phyloP scores from a whole-genome alignment of 2,888 invertebrate species.

The Mongoloraphidia duomilia region DNA sequence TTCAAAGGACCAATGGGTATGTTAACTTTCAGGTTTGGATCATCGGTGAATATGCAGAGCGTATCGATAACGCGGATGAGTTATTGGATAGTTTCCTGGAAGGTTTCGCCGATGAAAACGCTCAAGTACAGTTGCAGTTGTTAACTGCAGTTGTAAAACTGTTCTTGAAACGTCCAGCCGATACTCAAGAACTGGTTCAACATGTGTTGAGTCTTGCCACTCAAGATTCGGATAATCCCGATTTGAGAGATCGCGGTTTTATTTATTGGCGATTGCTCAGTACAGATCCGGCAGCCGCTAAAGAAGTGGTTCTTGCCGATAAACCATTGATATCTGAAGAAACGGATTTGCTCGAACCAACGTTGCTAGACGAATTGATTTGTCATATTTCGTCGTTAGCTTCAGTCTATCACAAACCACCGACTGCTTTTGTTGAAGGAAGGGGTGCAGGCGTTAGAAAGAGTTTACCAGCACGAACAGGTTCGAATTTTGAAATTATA shows the following conservation, averaged over 20 bases:
- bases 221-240: constrained; percentile 95
- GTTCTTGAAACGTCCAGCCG: constrained; percentile 94
- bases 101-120: constrained; percentile 94
- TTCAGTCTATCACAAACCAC: constrained; percentile 98
- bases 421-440: constrained; percentile 95
- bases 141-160: constrained; percentile 97
- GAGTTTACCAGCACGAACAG: constrained; percentile 54
- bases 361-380: constrained; percentile 91
- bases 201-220: constrained; percentile 83
- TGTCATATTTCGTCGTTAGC: constrained; percentile 97
- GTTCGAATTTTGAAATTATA: constrained; percentile 24
- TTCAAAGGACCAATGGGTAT: too few species aligned
- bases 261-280: constrained; percentile 98
- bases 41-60: constrained; percentile 95
- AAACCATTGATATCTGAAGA: constrained; percentile 98
- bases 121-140: constrained; percentile 90
- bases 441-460: constrained; percentile 54
- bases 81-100: constrained; percentile 94
- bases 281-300: constrained; percentile 98
- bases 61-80: constrained; percentile 99
- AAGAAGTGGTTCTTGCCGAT: constrained; percentile 96
- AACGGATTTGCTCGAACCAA: constrained; percentile 94
- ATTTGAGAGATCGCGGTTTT: constrained; percentile 93
- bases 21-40: constrained; percentile 43
- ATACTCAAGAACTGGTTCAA: constrained; percentile 96